A percentile compares a stretch with the other conserved stretches of the same genome.
Conservation (phyloP, 1,140 invertebrate species). For the Pogonomyrmex californicus region DNA sequence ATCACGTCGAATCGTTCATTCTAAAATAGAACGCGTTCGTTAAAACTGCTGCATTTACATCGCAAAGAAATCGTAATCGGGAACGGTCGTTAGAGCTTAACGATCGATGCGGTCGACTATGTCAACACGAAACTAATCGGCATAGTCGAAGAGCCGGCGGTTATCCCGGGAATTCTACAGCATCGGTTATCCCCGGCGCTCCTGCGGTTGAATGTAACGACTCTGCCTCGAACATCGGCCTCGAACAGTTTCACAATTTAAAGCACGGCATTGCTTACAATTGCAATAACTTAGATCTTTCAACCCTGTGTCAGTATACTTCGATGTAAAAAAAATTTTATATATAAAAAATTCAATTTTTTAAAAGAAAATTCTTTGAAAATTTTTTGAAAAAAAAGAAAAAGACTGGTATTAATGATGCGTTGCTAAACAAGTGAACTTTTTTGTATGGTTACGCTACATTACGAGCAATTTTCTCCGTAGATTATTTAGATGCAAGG, state of each 20-base stretch:
- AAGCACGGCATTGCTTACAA: slow-evolving; percentile 16
- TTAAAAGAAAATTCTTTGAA: no score
- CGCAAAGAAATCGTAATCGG: slow-evolving; percentile 69
- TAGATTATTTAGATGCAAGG: not conserved
- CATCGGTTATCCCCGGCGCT: slow-evolving; percentile 70
- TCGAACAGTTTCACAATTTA: slow-evolving; percentile 48
- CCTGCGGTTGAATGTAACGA: slow-evolving; percentile 73
- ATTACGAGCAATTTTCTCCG: not conserved
- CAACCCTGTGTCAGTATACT: not conserved
- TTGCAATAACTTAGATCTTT: slow-evolving; percentile 34
- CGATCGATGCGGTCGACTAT: slow-evolving; percentile 73
- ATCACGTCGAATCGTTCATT: not conserved
- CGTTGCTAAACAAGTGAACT: no score
- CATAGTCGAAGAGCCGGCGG: slow-evolving; percentile 78
- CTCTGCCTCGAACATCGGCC: slow-evolving; percentile 25
- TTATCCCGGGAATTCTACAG: slow-evolving; percentile 75
- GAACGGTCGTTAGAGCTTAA: slow-evolving; percentile 71
- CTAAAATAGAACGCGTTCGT: slow-evolving; percentile 23
- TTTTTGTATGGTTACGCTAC: not conserved
- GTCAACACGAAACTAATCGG: slow-evolving; percentile 79
- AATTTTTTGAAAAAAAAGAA: no score
- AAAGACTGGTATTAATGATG: no score
- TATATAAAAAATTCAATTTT: not conserved
- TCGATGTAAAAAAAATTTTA: not conserved
- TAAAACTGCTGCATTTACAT: slow-evolving; percentile 49